A percentile compares a stretch with the other conserved stretches of the same genome.
These are phyloP conservation scores for Pygocentrus nattereri DNA, from an alignment of 2,797 vertebrate genomes.

Conservation along the genomic window DNA sequence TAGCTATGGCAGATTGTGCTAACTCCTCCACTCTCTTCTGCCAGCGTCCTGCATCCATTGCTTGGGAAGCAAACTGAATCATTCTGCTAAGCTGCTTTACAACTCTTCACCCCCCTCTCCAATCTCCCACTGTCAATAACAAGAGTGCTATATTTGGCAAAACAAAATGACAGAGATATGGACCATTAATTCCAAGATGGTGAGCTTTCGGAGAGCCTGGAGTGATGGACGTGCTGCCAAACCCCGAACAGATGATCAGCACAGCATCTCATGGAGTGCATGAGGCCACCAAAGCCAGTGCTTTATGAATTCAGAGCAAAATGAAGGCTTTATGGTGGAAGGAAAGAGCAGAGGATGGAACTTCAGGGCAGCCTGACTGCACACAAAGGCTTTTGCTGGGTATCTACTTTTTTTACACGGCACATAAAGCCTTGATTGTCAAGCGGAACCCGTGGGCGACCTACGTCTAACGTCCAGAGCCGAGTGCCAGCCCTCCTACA, in stretches of 20 bases:
- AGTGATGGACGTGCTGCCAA: conserved; percentile 25
- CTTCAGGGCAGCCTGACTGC: conserved; percentile 10
- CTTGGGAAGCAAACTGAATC: conserved; percentile 72
- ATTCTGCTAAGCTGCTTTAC: conserved; percentile 78
- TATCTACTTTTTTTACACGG: conserved; percentile 53
- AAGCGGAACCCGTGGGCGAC: conserved; percentile 62
- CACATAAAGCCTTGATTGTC: conserved; percentile 72
- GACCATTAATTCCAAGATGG: conserved; percentile 38
- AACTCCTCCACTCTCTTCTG: conserved; percentile 58
- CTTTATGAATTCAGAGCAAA: conserved; percentile 27
- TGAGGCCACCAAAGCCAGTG: neutral
- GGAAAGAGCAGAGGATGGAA: conserved; percentile 6
- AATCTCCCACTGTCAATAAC: conserved; percentile 67
- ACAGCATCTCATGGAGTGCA: neutral
- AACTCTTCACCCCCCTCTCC: conserved; percentile 46
- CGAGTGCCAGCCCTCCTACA: conserved; percentile 64
- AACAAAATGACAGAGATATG: conserved; percentile 19
- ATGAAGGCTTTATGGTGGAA: conserved; percentile 30
- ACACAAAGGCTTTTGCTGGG: conserved; percentile 48
- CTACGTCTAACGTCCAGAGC: conserved; percentile 70
- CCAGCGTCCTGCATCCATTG: conserved; percentile 67
- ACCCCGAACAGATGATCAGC: conserved; percentile 14
- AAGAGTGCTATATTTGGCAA: conserved; percentile 34
- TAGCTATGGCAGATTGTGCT: conserved; percentile 71
- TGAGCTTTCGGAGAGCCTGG: neutral